A percentile compares a stretch with the other conserved stretches of the same genome.
Conservation (phyloP, 2,888 invertebrate species). For the Oxytorus armatus region DNA sequence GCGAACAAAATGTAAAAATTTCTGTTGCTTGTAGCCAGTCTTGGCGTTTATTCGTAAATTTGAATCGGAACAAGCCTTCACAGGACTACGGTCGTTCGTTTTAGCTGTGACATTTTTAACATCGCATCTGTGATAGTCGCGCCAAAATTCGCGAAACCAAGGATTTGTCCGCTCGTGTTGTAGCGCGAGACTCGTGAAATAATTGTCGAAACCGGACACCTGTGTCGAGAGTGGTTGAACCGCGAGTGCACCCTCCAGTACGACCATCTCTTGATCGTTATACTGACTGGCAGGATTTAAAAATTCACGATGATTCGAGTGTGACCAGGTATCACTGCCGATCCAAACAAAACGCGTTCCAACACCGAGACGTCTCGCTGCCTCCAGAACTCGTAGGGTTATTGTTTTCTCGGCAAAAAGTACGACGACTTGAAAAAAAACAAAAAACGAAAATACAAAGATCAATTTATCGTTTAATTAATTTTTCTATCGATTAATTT, state of each 20-base stretch:
- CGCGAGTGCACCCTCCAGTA: slow-evolving; percentile 85
- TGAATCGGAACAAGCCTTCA: slow-evolving; percentile 64
- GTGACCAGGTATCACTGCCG: slow-evolving; percentile 86
- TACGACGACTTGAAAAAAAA: slow-evolving; percentile 84
- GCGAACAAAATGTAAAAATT: slow-evolving; percentile 85
- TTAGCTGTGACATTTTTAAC: slow-evolving; percentile 7
- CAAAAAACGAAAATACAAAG: too few species aligned
- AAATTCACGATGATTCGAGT: slow-evolving; percentile 73
- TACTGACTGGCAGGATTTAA: slow-evolving; percentile 65
- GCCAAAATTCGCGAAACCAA: slow-evolving; percentile 86
- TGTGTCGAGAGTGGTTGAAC: slow-evolving; percentile 85
- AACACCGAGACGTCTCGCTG: slow-evolving; percentile 81
- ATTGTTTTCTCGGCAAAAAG: slow-evolving; percentile 85
- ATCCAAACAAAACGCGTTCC: slow-evolving; percentile 85
- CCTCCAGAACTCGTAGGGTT: slow-evolving; percentile 84
- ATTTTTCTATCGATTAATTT: not conserved
- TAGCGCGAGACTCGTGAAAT: slow-evolving; percentile 83
- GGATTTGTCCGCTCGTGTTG: slow-evolving; percentile 83
- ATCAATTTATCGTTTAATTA: not conserved
- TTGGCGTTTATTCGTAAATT: slow-evolving; percentile 68
- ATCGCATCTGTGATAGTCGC: slow-evolving; percentile 80
- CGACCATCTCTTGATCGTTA: slow-evolving; percentile 77
- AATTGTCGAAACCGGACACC: slow-evolving; percentile 85
- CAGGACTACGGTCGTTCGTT: not conserved
- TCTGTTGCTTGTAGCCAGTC: slow-evolving; percentile 82